Evolutionary conservation across 2,113 vertebrate species (phyloP).

Genomic region (Narcine bancroftii): DNA sequence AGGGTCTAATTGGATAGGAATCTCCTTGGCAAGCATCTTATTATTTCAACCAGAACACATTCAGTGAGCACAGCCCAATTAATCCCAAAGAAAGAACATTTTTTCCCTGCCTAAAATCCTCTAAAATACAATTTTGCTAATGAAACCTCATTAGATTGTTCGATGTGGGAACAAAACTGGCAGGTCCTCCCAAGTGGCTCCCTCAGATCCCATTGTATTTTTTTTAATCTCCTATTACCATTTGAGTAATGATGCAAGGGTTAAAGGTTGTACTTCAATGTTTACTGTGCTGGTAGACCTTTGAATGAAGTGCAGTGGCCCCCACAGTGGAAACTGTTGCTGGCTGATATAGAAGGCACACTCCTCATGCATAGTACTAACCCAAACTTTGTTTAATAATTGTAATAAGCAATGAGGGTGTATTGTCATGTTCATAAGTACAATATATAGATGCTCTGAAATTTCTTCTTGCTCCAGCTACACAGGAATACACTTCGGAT

Average conservation of each 20-base stretch:
- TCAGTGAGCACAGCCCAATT: slow-evolving; percentile 14
- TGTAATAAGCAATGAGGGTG: too few relatives aligned
- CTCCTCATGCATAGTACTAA: too few relatives aligned
- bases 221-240: not conserved
- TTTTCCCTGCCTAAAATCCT: not conserved
- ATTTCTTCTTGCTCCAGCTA: too few relatives aligned
- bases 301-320: not conserved
- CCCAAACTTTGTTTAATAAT: too few relatives aligned
- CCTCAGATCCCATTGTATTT: not conserved
- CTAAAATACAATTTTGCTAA: not conserved
- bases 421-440: too few relatives aligned
- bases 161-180: not conserved
- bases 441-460: too few relatives aligned
- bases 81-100: slow-evolving; percentile 22
- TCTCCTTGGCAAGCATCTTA: slow-evolving; percentile 30
- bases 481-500: too few relatives aligned
- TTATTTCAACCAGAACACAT: slow-evolving; percentile 26
- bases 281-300: not conserved
- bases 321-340: not conserved
- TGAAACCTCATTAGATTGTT: slow-evolving; percentile 25
- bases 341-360: too few relatives aligned
- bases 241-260: not conserved
- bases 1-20: slow-evolving; percentile 6
- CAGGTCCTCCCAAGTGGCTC: not conserved
- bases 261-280: not conserved